Percentiles rank a stretch among this genome's conserved stretches.
phyloP scores from a whole-genome alignment of 2,113 vertebrate genomes.

The Rallus limicola region DNA sequence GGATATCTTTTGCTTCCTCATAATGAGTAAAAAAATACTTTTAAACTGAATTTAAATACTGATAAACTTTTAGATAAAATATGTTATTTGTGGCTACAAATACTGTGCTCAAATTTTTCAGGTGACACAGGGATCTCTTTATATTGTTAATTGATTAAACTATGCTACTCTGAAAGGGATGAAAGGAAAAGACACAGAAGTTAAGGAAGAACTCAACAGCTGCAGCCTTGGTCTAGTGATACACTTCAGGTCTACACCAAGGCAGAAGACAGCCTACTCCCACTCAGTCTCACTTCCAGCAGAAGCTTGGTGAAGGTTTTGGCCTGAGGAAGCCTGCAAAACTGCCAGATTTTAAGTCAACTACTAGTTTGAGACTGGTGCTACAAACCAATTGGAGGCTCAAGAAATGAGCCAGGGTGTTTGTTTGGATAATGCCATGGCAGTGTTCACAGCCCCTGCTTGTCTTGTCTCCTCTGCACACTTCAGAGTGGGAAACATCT shows the following conservation, averaged over 20 bases:
- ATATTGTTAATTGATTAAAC: neutral
- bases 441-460: fast-evolving
- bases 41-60: neutral
- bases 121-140: neutral
- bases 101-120: neutral
- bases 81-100: neutral
- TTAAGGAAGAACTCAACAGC: neutral
- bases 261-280: neutral
- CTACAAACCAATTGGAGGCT: neutral
- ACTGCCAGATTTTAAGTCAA: neutral
- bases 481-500: neutral
- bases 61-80: neutral
- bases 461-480: neutral
- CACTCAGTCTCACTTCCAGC: neutral
- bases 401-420: neutral
- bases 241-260: neutral
- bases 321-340: neutral
- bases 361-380: neutral
- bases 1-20: neutral
- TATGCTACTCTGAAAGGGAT: neutral
- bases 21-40: fast-evolving
- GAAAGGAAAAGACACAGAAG: neutral
- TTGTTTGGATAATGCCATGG: neutral
- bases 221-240: neutral
- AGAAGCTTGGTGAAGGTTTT: neutral